phyloP scores from a whole-genome alignment of 2,113 vertebrate species.

The Passer domesticus region DNA sequence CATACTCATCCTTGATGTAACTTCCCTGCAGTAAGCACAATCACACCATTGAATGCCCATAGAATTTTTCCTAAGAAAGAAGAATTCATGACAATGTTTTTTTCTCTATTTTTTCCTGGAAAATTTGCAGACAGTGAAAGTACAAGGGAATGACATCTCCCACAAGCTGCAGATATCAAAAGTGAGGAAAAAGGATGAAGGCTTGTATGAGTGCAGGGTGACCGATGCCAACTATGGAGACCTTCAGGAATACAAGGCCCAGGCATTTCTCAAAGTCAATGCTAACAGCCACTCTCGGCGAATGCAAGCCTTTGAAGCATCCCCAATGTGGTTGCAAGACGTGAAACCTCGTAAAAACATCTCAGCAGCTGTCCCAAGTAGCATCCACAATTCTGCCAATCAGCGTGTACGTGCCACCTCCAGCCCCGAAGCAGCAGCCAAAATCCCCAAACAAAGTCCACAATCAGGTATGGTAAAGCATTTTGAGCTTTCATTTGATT shows the following conservation, averaged over 20 bases:
- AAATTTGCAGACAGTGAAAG: slow-evolving; percentile 91
- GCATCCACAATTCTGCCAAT: slow-evolving; percentile 79
- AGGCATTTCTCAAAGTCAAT: slow-evolving; percentile 90
- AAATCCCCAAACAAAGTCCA: slow-evolving; percentile 88
- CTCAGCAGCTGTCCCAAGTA: slow-evolving; percentile 78
- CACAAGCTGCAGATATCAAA: slow-evolving; percentile 96
- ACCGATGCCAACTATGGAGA: slow-evolving; percentile 92
- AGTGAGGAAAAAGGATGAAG: slow-evolving; percentile 91
- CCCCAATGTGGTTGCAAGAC: slow-evolving; percentile 91
- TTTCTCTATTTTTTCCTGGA: not conserved
- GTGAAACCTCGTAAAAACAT: slow-evolving; percentile 86
- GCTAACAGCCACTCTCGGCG: slow-evolving; percentile 81
- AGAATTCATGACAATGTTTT: not conserved
- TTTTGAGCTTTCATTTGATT: slow-evolving; percentile 72
- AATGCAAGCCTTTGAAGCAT: slow-evolving; percentile 88
- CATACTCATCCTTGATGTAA: not conserved
- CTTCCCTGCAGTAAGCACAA: slow-evolving; percentile 38
- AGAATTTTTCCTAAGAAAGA: not conserved
- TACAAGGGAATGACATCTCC: slow-evolving; percentile 97
- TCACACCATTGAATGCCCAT: not conserved
- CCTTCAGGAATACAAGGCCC: slow-evolving; percentile 92
- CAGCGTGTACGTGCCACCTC: slow-evolving; percentile 83
- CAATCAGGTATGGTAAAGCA: slow-evolving; percentile 88
- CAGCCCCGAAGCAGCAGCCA: slow-evolving; percentile 86
- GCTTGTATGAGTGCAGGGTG: slow-evolving; percentile 92